A percentile compares a stretch with the other conserved stretches of the same genome.
Conservation (phyloP, 2,888 invertebrate species). For the Seira musarum region DNA sequence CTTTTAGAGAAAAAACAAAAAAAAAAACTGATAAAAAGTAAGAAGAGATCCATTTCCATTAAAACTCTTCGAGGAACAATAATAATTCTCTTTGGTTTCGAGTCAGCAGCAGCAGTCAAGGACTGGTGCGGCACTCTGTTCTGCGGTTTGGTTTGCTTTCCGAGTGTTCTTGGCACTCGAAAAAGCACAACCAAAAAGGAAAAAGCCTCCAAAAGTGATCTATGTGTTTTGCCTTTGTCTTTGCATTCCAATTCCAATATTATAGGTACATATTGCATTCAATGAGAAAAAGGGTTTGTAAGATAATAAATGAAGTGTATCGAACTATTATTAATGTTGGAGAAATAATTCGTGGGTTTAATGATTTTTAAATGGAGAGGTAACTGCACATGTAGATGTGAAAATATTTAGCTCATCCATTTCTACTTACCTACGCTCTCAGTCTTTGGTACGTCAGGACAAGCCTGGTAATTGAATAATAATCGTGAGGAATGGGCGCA, state of each 20-base stretch:
- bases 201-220: conserved; percentile 40
- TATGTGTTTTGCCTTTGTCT: conserved; percentile 45
- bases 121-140: too few species aligned
- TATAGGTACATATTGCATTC: too few species aligned
- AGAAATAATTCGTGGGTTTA: conserved; percentile 27
- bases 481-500: conserved; percentile 94
- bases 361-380: conserved; percentile 19
- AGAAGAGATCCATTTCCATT: too few species aligned
- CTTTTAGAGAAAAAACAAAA: neutral
- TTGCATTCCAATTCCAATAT: neutral
- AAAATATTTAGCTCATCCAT: too few species aligned
- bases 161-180: conserved; percentile 52
- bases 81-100: too few species aligned
- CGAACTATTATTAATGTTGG: neutral
- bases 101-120: too few species aligned
- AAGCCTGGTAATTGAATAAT: conserved; percentile 92
- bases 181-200: conserved; percentile 10
- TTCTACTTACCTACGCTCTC: conserved; percentile 86
- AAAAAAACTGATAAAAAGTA: neutral
- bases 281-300: neutral
- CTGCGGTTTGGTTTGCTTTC: conserved; percentile 25
- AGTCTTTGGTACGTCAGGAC: conserved; percentile 90
- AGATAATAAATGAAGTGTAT: conserved; percentile 22
- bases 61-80: too few species aligned
- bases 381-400: neutral